These are phyloP conservation scores for Papilio dardanus DNA, from an alignment of 1,140 invertebrate species.

Conservation along the genomic window DNA sequence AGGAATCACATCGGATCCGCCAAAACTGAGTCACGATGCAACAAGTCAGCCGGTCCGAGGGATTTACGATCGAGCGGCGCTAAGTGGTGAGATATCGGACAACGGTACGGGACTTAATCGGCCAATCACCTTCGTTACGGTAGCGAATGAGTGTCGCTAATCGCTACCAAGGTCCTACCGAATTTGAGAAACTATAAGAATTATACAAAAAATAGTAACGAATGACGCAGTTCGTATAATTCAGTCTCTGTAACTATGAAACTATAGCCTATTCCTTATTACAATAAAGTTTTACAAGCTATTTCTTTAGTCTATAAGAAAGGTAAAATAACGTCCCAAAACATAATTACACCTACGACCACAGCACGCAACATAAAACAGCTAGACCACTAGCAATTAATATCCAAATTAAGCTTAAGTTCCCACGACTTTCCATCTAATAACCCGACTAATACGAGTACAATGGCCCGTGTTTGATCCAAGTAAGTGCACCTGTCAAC, in stretches of 20 bases:
- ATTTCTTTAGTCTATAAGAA: neutral
- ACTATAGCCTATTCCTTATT: no score
- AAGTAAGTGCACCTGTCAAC: slow-evolving; percentile 45
- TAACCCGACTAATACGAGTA: slow-evolving; percentile 25
- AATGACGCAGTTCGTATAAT: neutral
- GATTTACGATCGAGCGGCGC: slow-evolving; percentile 22
- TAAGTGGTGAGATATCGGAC: slow-evolving; percentile 2
- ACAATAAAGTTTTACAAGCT: neutral
- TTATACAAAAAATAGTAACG: neutral
- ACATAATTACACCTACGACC: neutral
- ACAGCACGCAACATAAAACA: slow-evolving; percentile 16
- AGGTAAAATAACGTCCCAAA: slow-evolving; percentile 22
- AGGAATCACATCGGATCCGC: slow-evolving; percentile 32
- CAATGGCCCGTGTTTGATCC: slow-evolving; percentile 39
- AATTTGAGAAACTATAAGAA: neutral
- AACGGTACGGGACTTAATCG: slow-evolving; percentile 25
- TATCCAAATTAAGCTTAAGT: slow-evolving; percentile 31
- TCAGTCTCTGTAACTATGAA: no score
- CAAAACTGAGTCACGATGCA: slow-evolving; percentile 32
- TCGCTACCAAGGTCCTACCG: neutral
- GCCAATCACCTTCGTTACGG: slow-evolving; percentile 12
- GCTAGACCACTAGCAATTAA: slow-evolving; percentile 24
- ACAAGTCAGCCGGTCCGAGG: slow-evolving; percentile 25
- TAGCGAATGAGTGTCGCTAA: neutral
- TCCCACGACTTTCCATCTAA: slow-evolving; percentile 29